Base-by-base conservation (phyloP, 2,888 invertebrate genomes). In the Chloroclystis v-ata region DNA sequence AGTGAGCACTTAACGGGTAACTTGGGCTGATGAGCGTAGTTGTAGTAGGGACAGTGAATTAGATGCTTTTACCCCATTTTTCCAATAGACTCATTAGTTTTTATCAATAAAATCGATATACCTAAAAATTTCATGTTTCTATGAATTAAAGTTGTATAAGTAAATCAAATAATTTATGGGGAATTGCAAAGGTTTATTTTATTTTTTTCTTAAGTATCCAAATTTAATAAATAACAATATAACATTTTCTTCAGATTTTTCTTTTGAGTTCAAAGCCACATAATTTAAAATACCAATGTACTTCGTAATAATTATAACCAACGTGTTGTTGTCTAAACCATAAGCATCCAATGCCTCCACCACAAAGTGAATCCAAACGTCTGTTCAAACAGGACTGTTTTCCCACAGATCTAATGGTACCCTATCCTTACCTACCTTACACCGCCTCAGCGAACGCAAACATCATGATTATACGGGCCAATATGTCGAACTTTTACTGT, bases 1-100 rank as follows among this genome's bases (percentile, higher is more conserved):
- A 81, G 79, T 75, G 79, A 74, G 75, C 72, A 71, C 75, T 72
- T 69, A 76, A 74, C 73, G 72, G 72, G 74, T 77, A 63, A 66
- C 68, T 76, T 69, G 64, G 61, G 71, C 70, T 69, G 68, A 72
- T 57, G 60, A 61, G 61, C 57, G 37, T 20, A 29, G 37, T 61
- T 52, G 41, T 26, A 16, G 32, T 59, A 5, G 49, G 43, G 56
- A 37, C 7, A 1, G 28, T n/a, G 9, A 2, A 39, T 48, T 56
- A 2, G 39, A 49, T 40, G n/a, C 47, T 41, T 11, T 33, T 9
- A 9, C 2, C 3, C 5, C 26, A 26, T n/a, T n/a, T n/a, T n/a
- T n/a, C n/a, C n/a, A n/a, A n/a, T n/a, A n/a, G n/a, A n/a, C n/a
- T n/a, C n/a, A n/a, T n/a, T n/a, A n/a, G n/a, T n/a, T n/a, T n/a